Conservation (phyloP, 2,888 invertebrate genomes). For the Dynastes hyllus region DNA sequence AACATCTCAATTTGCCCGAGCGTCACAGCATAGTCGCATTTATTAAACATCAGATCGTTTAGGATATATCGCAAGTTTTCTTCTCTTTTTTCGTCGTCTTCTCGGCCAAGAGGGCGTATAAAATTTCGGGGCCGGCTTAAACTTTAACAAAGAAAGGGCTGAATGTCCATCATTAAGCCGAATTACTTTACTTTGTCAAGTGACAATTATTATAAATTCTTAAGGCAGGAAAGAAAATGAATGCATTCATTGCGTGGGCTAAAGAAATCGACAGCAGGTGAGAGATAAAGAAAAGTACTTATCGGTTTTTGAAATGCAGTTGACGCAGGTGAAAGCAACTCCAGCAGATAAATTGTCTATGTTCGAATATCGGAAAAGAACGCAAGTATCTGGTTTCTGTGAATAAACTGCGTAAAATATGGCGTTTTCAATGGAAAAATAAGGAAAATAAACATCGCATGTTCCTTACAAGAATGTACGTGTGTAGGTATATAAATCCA, state of each 20-base stretch:
- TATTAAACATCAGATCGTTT: conserved; percentile 39
- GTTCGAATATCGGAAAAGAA: conserved; percentile 7
- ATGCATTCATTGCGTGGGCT: background rate
- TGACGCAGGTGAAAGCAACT: conserved; percentile 24
- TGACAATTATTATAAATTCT: conserved; percentile 23
- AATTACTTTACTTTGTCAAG: conserved; percentile 30
- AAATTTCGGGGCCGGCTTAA: background rate
- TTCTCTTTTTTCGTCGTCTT: background rate
- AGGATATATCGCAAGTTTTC: conserved; percentile 14
- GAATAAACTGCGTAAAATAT: conserved; percentile 15
- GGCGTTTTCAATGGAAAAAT: background rate
- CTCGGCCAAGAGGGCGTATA: conserved; percentile 3
- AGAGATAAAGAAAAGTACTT: conserved; percentile 34
- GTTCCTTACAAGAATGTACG: background rate
- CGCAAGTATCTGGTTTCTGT: conserved; percentile 11
- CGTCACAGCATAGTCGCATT: conserved; percentile 31
- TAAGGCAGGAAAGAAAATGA: background rate
- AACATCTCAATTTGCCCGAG: conserved; percentile 28
- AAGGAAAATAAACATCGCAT: background rate
- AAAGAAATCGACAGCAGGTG: conserved; percentile 28
- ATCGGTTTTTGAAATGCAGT: conserved; percentile 19
- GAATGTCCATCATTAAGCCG: conserved; percentile 20
- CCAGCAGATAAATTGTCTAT: conserved; percentile 29
- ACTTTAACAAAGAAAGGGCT: conserved; percentile 28
- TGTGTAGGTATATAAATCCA: conserved; percentile 9